A percentile compares a stretch with the other conserved stretches of the same genome.
phyloP scores from a whole-genome alignment of 2,888 invertebrate genomes.

The Ochropleura plecta region DNA sequence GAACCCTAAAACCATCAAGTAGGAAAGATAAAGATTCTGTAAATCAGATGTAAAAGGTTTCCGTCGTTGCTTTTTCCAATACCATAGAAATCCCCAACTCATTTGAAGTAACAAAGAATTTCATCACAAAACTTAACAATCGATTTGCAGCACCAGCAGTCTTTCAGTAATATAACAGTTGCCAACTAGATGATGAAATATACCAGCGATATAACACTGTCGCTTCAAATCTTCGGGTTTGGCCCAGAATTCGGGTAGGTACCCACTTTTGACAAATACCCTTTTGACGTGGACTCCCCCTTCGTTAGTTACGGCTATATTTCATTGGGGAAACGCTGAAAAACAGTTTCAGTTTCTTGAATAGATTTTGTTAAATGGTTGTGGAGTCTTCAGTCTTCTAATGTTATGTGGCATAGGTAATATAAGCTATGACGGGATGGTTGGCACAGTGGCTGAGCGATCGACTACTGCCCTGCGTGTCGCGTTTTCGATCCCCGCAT shows the following conservation, averaged over 20 bases:
- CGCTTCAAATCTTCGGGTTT: slow-evolving; percentile 64
- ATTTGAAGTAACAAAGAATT: slow-evolving; percentile 20
- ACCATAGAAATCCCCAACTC: not conserved
- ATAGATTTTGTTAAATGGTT: slow-evolving; percentile 8
- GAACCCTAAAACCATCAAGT: too few species aligned
- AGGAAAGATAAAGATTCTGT: not conserved
- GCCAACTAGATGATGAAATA: slow-evolving; percentile 69
- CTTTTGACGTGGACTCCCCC: slow-evolving; percentile 58
- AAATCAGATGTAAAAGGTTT: slow-evolving; percentile 11
- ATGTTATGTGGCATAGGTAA: too few species aligned
- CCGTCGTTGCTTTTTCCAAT: not conserved
- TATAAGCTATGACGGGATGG: too few species aligned
- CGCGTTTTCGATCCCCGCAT: too few species aligned
- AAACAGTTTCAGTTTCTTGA: slow-evolving; percentile 53
- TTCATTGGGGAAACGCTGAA: slow-evolving; percentile 58
- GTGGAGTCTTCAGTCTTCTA: not conserved
- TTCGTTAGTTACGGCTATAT: slow-evolving; percentile 64
- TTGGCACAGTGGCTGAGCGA: too few species aligned
- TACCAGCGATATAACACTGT: slow-evolving; percentile 69
- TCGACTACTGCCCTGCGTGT: too few species aligned
- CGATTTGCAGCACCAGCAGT: slow-evolving; percentile 43
- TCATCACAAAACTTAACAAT: slow-evolving; percentile 19
- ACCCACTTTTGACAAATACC: slow-evolving; percentile 65
- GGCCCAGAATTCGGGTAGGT: slow-evolving; percentile 59
- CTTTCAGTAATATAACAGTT: slow-evolving; percentile 55